Base-by-base conservation (phyloP, 2,113 vertebrate genomes). In the Glareola pratincola region DNA sequence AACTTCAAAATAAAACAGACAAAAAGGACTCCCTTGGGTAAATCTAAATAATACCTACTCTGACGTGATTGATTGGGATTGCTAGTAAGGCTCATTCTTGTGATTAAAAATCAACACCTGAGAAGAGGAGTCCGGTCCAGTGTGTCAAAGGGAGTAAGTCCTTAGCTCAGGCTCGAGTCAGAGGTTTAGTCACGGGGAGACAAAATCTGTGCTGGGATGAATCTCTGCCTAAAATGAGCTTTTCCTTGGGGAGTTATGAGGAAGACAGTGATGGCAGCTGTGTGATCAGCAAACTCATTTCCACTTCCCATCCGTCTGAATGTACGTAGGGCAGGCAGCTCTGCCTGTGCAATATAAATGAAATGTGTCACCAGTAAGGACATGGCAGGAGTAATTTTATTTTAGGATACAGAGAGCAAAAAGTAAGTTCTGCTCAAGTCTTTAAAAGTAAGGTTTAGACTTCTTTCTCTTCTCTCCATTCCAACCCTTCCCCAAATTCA, bases 241-340 rank as follows among this genome's bases (percentile, higher is more conserved):
- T 91, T 87, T 53, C 39, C 32, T 10, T 88, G 78, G 34, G 23
- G 45, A 67, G 51, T 60, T 75, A 20, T 1, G 36, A 34, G 75
- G n/a, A 68, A 68, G 66, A 71, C 53, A 63, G 32, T 10, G 24
- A 69, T 48, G 41, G 86, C 66, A 91, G 51, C 87, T 67, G 47
- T 87, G 66, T 85, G 41, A 94, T 76, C 74, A 95, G 63, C 54
- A 95, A 90, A 93, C n/a, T 90, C 62, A 39, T 53, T 95, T 91
- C 76, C n/a, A 56, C 50, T 88, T 72, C 36, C 59, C 47, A 64
- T 92, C 81, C 57, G 73, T 71, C 43, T 59, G 34, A 72, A 75
- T 36, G 6, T 23, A 36, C 50, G 92, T 95, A 37, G 53, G 69
- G 36, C 51, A 60, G 48, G 9, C 62, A 73, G 39, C 45, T 72